phyloP scores from a whole-genome alignment of 2,888 invertebrate species.

The Cerceris rybyensis region DNA sequence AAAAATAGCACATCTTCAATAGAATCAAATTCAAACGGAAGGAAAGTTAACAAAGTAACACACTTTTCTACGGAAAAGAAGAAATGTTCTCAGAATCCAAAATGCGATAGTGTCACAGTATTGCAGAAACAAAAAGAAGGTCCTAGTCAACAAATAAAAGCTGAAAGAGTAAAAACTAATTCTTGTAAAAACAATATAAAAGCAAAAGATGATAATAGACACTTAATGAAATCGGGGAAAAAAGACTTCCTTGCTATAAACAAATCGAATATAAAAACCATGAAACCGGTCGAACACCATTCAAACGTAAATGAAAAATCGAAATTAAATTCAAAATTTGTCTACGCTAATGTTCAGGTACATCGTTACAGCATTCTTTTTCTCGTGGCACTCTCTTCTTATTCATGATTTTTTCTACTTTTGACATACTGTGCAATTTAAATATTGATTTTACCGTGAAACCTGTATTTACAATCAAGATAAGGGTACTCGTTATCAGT shows the following conservation, averaged over 20 bases:
- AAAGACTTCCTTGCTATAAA: conserved; percentile 60
- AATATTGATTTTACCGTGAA: background rate
- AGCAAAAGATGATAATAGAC: conserved; percentile 9
- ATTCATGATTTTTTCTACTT: background rate
- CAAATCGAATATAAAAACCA: conserved; percentile 50
- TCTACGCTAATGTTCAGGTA: background rate
- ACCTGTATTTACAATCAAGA: background rate
- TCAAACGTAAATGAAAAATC: conserved; percentile 13
- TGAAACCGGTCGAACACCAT: conserved; percentile 20
- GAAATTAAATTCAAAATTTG: background rate
- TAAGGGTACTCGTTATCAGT: too few species aligned
- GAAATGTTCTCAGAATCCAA: background rate
- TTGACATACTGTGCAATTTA: background rate
- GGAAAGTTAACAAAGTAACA: background rate
- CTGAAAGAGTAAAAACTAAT: background rate
- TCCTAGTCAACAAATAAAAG: background rate
- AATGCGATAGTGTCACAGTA: background rate
- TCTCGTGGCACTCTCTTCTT: background rate
- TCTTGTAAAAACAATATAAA: background rate
- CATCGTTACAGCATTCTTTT: background rate
- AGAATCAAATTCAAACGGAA: conserved; percentile 1
- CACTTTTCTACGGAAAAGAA: background rate
- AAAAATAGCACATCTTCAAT: background rate
- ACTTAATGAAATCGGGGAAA: background rate
- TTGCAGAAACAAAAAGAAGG: background rate